phyloP scores from a whole-genome alignment of 2,888 invertebrate genomes.

The Pristionchus arcanus region DNA sequence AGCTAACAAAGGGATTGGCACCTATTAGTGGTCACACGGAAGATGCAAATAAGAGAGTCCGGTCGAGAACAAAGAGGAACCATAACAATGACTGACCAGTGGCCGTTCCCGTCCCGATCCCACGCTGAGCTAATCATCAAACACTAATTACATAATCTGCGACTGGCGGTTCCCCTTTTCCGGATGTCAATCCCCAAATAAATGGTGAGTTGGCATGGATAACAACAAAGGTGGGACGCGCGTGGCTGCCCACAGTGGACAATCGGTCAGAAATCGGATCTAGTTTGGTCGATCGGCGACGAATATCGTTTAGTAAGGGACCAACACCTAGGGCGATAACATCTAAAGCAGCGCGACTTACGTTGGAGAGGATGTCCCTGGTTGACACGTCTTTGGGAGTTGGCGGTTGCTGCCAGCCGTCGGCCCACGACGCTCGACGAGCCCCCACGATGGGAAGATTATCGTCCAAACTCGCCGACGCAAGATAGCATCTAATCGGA shows the following conservation, averaged over 20 bases:
- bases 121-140: slow-evolving; percentile 51
- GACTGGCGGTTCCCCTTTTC: slow-evolving; percentile 34
- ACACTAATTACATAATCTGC: slow-evolving; percentile 47
- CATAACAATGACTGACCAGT: slow-evolving; percentile 38
- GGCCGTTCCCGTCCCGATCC: background rate
- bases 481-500: background rate
- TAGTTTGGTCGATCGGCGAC: background rate
- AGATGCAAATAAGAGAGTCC: background rate
- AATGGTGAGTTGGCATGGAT: slow-evolving; percentile 16
- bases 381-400: background rate
- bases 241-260: background rate
- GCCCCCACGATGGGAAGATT: background rate
- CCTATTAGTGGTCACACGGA: slow-evolving; percentile 32
- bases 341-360: slow-evolving; percentile 13
- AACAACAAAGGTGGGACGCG: slow-evolving; percentile 41
- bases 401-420: slow-evolving; percentile 26
- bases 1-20: slow-evolving; percentile 39
- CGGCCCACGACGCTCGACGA: slow-evolving; percentile 39
- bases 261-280: slow-evolving; percentile 19
- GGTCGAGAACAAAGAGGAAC: background rate
- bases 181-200: slow-evolving; percentile 21
- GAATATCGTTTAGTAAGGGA: background rate
- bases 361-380: slow-evolving; percentile 7
- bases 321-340: background rate
- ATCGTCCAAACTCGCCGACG: slow-evolving; percentile 33